phyloP scores from a whole-genome alignment of 2,797 vertebrate species.

The Hemibagrus guttatus region DNA sequence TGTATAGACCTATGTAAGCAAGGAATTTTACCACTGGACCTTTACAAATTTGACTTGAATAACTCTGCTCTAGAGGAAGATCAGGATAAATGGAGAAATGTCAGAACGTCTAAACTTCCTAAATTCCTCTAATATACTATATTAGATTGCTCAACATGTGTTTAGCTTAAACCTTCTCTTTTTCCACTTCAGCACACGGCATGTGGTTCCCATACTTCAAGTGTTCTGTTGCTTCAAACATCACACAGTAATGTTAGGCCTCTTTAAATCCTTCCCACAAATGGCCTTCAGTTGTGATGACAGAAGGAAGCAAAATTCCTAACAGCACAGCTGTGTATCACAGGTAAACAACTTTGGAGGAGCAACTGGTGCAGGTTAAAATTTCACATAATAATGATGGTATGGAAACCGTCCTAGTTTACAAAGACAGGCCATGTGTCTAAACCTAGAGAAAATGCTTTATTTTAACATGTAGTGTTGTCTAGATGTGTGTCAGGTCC shows the following conservation, averaged over 20 bases:
- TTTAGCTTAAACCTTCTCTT: not conserved
- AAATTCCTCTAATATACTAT: not conserved
- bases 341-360: constrained; percentile 8
- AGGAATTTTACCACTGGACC: not conserved
- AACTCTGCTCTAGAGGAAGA: not conserved
- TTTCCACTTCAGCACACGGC: constrained; percentile 5
- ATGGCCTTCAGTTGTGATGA: constrained; percentile 54
- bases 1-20: not conserved
- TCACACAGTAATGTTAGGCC: constrained; percentile 50
- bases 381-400: not conserved
- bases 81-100: not conserved
- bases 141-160: not conserved
- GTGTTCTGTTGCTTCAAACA: constrained; percentile 13
- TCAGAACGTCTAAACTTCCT: not conserved
- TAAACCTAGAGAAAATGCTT: not conserved
- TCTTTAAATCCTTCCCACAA: constrained; percentile 60
- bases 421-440: not conserved
- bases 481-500: not conserved
- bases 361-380: not conserved
- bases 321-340: constrained; percentile 23
- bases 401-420: not conserved
- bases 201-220: constrained; percentile 38
- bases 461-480: not conserved
- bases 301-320: constrained; percentile 20
- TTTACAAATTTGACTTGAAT: not conserved